Conservation (phyloP, 2,888 invertebrate genomes). For the Tipula unca region DNA sequence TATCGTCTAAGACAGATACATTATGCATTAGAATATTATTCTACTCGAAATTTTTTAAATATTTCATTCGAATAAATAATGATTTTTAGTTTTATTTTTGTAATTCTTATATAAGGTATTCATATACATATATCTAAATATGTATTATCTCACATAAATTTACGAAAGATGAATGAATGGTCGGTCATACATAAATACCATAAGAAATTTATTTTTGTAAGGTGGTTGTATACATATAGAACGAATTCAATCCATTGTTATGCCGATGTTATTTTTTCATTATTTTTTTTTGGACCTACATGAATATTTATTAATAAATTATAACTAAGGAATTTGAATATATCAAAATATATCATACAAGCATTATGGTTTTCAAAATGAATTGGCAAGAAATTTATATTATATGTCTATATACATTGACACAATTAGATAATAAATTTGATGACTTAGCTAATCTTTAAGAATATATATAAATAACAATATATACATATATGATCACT, state of each 20-base stretch:
- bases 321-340: neutral
- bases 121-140: neutral
- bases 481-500: neutral
- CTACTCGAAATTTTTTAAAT: neutral
- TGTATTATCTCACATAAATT: slow-evolving; percentile 8
- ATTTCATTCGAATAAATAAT: neutral
- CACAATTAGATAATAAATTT: neutral
- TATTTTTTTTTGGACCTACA: neutral
- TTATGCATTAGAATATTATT: neutral
- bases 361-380: neutral
- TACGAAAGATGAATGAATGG: neutral
- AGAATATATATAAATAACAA: neutral
- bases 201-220: neutral
- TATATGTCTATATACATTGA: neutral
- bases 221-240: neutral
- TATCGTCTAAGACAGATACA: neutral
- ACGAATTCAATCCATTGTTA: neutral
- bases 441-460: neutral
- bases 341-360: neutral
- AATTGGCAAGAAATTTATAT: slow-evolving; percentile 1
- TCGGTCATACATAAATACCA: neutral
- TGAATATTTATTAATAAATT: neutral
- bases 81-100: neutral
- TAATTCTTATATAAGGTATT: neutral
- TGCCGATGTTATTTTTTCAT: neutral